Evolutionary conservation across 2,797 vertebrate genomes (phyloP), one percentile per base, ranked within the genome.

Genomic region (Phataginus tetradactyla): DNA sequence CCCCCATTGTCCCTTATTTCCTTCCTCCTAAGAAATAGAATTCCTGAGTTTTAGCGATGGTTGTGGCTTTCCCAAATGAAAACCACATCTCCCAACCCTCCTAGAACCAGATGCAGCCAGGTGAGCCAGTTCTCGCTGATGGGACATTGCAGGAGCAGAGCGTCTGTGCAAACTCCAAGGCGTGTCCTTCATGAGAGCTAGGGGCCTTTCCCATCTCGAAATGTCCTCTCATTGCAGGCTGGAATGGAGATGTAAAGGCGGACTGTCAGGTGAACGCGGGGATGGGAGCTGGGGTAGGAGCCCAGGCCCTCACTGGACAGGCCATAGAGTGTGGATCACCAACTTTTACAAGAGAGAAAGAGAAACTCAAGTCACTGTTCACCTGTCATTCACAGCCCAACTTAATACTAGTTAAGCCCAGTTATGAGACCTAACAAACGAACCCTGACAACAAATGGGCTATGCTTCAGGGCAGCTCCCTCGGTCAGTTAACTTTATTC

Each of bases 261-360:
- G 49, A 3, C 34, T 57, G 2, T 0, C 15, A 17, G 37, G 37
- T 39, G 39, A 17, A 39, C 17, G 1, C 27, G 29, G 64, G 84
- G 23, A 53, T 14, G 42, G 75, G 39, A 27, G 11, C 4, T 25
- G 2, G 55, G 32, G 45, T 45, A 29, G 34, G 45, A 80, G 49
- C 37, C 37, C 13, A 37, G 18, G 13, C 49, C 68, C 32, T 55
- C 49, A 1, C 7, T 18, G 1, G 18, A 37, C 32, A 12, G 49
- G 18, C 6, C 45, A 4, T 0, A 39, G 57, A 34, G 23, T 9
- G 18, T 0, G 0, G 39, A 10, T 39, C 13, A 3, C 29, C 25
- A 1, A 3, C 25, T n/a, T 11, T 39, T 11, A 32, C 15, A 12
- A 27, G 85, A 63, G 20, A 4, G 8, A 53, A 17, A 29, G 29